These are phyloP conservation scores for Apamea sordens DNA, from an alignment of 2,888 invertebrate genomes.

Conservation along the genomic window DNA sequence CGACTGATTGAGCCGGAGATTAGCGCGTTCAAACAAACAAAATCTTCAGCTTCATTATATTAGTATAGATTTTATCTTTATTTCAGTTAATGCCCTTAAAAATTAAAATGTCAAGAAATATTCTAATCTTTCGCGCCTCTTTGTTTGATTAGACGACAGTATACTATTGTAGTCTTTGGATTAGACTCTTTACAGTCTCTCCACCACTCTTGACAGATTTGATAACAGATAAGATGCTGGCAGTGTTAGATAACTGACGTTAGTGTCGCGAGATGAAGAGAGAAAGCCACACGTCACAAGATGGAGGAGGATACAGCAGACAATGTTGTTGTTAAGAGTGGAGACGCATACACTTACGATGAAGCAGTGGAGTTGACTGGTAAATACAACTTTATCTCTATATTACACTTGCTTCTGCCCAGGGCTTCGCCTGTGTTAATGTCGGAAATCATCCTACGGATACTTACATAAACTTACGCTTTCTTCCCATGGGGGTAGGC, in stretches of 20 bases:
- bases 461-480: too few species aligned
- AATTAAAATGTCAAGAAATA: neutral
- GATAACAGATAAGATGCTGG: conserved; percentile 34
- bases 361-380: conserved; percentile 79
- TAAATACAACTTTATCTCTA: conserved; percentile 44
- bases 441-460: too few species aligned
- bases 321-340: neutral
- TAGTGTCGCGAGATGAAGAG: conserved; percentile 34
- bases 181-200: neutral
- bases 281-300: neutral
- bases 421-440: neutral
- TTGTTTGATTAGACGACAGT: neutral
- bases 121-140: neutral
- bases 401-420: neutral
- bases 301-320: conserved; percentile 19
- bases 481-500: too few species aligned
- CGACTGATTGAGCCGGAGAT: too few species aligned
- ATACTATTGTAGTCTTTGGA: too few species aligned
- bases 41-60: too few species aligned
- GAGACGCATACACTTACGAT: conserved; percentile 67
- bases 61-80: neutral
- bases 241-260: conserved; percentile 5
- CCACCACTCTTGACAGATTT: neutral
- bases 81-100: neutral
- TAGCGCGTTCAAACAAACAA: too few species aligned